These are phyloP conservation scores for Lytechinus pictus DNA, from an alignment of 35 echinoderm and acorn worm species.

Conservation along the genomic window DNA sequence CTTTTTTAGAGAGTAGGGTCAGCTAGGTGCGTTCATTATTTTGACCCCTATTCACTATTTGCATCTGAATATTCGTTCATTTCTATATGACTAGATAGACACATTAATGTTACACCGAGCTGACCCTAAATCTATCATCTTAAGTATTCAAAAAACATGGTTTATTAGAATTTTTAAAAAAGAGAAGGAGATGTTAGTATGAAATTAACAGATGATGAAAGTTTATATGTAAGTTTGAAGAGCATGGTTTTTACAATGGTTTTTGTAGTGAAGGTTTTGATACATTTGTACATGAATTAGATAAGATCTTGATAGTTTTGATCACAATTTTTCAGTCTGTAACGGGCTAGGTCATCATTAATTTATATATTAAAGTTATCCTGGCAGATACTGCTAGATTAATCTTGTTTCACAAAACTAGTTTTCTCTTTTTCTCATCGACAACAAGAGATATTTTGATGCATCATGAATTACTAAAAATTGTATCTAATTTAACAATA, in stretches of 20 bases:
- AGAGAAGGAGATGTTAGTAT: too few species aligned
- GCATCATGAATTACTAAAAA: background rate
- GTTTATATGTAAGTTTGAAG: background rate
- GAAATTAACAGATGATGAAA: background rate
- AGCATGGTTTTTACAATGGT: constrained; percentile 18
- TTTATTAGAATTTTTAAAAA: background rate
- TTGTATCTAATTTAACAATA: too few species aligned
- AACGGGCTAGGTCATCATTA: background rate
- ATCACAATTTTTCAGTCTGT: background rate
- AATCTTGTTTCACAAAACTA: background rate
- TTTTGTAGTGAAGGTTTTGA: constrained; percentile 13
- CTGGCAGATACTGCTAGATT: background rate
- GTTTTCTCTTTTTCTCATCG: background rate
- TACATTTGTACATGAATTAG: constrained; percentile 14
- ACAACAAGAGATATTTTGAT: background rate
- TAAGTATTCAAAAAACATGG: background rate
- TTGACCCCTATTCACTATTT: too few species aligned
- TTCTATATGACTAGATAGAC: too few species aligned
- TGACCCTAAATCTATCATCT: background rate
- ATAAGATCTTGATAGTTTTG: background rate
- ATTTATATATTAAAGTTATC: background rate
- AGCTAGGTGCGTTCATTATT: too few species aligned
- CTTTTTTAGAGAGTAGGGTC: too few species aligned
- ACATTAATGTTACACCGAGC: too few species aligned
- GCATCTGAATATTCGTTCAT: too few species aligned